phyloP scores from a whole-genome alignment of 2,113 vertebrate genomes.

The Synchiropus splendidus region DNA sequence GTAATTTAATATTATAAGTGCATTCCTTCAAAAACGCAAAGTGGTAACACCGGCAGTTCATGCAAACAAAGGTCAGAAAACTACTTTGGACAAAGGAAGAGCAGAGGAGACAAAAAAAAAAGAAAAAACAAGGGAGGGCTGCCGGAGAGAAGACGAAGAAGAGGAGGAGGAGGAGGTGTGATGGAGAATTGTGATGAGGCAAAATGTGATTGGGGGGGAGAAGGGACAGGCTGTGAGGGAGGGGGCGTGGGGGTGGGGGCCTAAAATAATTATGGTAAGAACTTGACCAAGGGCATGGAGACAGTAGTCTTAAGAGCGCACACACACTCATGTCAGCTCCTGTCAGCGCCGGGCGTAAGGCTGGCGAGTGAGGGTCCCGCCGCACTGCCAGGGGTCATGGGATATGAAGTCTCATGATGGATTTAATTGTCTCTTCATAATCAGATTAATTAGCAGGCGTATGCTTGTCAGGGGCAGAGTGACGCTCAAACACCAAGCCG shows the following conservation, averaged over 20 bases:
- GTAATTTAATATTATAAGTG: too few relatives aligned
- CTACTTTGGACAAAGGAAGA: constrained; percentile 20
- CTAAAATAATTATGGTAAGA: constrained; percentile 45
- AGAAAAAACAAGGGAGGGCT: constrained; percentile 35
- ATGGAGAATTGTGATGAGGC: constrained; percentile 50
- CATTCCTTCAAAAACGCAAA: too few relatives aligned
- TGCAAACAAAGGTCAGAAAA: constrained; percentile 18
- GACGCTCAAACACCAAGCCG: constrained; percentile 1
- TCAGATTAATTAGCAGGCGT: constrained; percentile 61
- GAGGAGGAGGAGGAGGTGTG: constrained; percentile 18
- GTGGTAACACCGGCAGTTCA: constrained; percentile 15
- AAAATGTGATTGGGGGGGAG: constrained; percentile 34
- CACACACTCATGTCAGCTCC: constrained; percentile 23
- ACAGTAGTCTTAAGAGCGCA: constrained; percentile 16
- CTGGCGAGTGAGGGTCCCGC: constrained; percentile 18
- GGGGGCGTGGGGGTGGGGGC: constrained; percentile 18
- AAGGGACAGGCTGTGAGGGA: too few relatives aligned
- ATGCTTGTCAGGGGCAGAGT: constrained; percentile 36
- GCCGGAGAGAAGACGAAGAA: constrained; percentile 18
- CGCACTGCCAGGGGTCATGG: constrained; percentile 15
- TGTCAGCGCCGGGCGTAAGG: constrained; percentile 21
- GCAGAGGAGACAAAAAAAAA: constrained; percentile 27
- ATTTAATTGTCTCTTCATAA: constrained; percentile 60
- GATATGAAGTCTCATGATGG: constrained; percentile 42
- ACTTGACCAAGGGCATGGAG: constrained; percentile 51